Base-by-base conservation (phyloP, 2,113 vertebrate genomes). In the Condylura cristata region DNA sequence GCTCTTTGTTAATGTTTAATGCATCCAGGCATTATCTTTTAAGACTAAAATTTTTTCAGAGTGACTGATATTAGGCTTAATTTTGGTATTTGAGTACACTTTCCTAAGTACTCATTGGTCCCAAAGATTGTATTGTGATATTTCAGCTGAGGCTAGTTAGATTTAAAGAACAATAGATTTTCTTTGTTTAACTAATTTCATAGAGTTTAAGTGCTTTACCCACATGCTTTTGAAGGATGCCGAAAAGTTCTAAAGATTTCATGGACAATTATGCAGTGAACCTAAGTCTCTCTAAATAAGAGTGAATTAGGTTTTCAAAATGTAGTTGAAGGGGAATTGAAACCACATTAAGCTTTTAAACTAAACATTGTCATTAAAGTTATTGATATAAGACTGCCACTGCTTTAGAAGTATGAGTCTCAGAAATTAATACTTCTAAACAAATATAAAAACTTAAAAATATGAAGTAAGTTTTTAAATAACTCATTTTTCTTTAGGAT, bases 101-200 rank as follows among this genome's bases (percentile, higher is more conserved):
- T 70, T 94, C 37, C 2, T 89, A 22, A 20, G 41, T 82, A 17
- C 90, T 72, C 30, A 1, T 39, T 68, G 10, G 20, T 22, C 2
- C n/a, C 10, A 37, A 20, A 37, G 39, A 44, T 28, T 46, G 2
- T 39, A 12, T 7, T 53, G 30, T 70, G 46, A 9, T 75, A 56
- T 75, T 86, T 68, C n/a, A 68, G 41, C 30, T 53, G 51, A 34
- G 63, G 3, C 24, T 78, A 41, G 30, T 83, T 70, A 79, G 37
- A 5, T 58, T 63, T 51, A 65, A 74, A 91, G 53, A 58, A 86
- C 28, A 61, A 84, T 28, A 60, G 20, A 75, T 53, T 86, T 92
- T 78, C 61, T 83, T 74, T 76, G 17, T 87, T 90, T 92, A 83
- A 68, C 22, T 72, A 83, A 78, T 70, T 92, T 92, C 60, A 39